A percentile compares a stretch with the other conserved stretches of the same genome.
These are phyloP conservation scores for Meles meles DNA, from an alignment of 2,113 vertebrate species.

Conservation along the genomic window DNA sequence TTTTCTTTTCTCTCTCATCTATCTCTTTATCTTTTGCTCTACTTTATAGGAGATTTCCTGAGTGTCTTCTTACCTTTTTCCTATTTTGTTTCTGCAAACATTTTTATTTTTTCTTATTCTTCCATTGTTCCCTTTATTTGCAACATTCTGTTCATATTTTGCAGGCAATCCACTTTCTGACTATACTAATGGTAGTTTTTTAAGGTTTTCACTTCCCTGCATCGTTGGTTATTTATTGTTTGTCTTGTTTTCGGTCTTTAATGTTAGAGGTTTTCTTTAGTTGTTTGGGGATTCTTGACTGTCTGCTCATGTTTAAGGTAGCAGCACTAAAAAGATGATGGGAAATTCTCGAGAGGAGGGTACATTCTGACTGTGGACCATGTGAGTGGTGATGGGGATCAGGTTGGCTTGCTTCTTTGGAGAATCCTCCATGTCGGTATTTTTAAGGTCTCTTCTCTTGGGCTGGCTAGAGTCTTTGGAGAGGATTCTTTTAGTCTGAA, in stretches of 20 bases:
- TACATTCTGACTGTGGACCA: background rate
- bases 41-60: background rate
- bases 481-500: background rate
- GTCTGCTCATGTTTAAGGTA: background rate
- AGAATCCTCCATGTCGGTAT: background rate
- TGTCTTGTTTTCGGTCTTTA: background rate
- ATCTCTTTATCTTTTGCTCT: background rate
- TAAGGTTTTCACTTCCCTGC: background rate
- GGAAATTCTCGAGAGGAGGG: background rate
- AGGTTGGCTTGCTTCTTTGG: background rate
- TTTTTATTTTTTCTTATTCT: conserved; percentile 15
- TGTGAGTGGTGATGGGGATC: background rate
- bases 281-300: background rate
- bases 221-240: background rate
- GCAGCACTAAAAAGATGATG: background rate
- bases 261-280: background rate
- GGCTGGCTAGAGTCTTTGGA: background rate
- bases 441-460: background rate
- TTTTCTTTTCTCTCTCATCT: background rate
- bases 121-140: background rate
- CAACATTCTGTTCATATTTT: background rate
- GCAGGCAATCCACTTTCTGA: background rate
- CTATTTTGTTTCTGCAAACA: background rate
- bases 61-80: background rate
- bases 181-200: background rate